Evolutionary conservation across 2,797 vertebrate species (phyloP), one percentile per base, ranked within the genome.

Genomic region (Oophaga sylvatica): DNA sequence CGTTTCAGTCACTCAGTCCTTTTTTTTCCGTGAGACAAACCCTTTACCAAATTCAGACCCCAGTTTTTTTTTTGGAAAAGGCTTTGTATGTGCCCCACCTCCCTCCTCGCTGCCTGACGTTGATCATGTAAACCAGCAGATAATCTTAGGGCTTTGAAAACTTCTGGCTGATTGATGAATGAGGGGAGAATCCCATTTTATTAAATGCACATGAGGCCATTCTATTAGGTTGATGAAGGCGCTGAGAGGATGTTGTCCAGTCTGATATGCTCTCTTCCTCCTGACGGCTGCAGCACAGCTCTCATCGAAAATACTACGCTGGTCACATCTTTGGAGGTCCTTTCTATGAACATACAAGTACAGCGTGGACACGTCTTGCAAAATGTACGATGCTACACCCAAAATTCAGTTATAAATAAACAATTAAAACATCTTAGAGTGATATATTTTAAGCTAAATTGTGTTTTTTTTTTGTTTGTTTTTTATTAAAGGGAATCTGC

Each of bases 151-250:
- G 57, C 57, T 60, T 60, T 80, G 57, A 77, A 62, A 62, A 60
- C 29, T 57, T 35, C 78, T 20, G 78, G 29, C 29, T 80, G 78
- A 62, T 20, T 35, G 78, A 80, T 80, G 59, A 80, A 80, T 80
- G 78, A 80, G 29, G 59, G 56, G 31, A 77, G 75, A 77, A 77
- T 77, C 75, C 75, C 75, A 2, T 77, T 77, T 77, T 77, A 60
- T 60, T 80, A 60, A 22, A 80, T 80, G 78, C 22, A 60, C 56
- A 80, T 17, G 19, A 80, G 59, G 59, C 60, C n/a, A 60, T 35
- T 29, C 53, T 59, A 56, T 83, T 83, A 68, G 80, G 41, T 68
- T 81, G 65, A 65, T 82, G 65, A 26, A 67, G 80, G 80, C 65
- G 81, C 65, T 17, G 70, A 17, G 9, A 71, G 53, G 48, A 81